These are phyloP conservation scores for Deroptyus accipitrinus DNA, from an alignment of 2,113 vertebrate genomes.

Conservation along the genomic window DNA sequence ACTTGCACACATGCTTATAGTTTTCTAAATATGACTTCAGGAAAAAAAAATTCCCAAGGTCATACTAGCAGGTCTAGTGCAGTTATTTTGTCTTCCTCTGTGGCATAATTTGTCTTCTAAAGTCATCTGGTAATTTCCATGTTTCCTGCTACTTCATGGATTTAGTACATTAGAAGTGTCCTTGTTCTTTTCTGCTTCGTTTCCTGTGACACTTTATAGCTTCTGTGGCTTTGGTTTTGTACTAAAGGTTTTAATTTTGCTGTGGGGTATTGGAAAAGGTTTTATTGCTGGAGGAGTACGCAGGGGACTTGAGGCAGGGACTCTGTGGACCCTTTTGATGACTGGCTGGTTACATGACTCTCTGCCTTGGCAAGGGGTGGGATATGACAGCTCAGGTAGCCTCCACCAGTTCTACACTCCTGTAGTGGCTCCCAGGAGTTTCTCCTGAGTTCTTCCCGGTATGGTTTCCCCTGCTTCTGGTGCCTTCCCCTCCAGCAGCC, in stretches of 20 bases:
- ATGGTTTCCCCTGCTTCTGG: rapidly evolving
- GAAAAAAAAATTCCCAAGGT: neutral
- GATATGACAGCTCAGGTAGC: rapidly evolving
- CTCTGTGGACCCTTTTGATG: neutral
- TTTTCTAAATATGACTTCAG: neutral
- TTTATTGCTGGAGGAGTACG: neutral
- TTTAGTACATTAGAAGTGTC: neutral
- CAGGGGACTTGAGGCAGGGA: neutral
- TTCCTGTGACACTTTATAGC: slow-evolving; percentile 1
- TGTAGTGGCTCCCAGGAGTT: rapidly evolving
- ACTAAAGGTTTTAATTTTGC: neutral
- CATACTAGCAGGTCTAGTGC: neutral
- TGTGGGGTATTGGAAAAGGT: neutral
- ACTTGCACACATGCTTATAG: neutral
- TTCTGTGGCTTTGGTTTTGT: slow-evolving; percentile 7
- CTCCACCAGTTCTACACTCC: rapidly evolving
- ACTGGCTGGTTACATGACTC: rapidly evolving
- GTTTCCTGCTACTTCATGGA: neutral
- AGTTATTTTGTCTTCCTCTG: neutral
- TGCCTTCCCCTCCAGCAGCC: rapidly evolving
- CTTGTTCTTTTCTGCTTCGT: slow-evolving; percentile 26
- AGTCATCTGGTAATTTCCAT: neutral
- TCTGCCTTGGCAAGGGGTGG: neutral
- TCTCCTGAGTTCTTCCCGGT: neutral
- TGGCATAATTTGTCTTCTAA: neutral